These are phyloP conservation scores for Trochalopteron elliotii DNA, from an alignment of 2,113 vertebrate genomes.

Conservation along the genomic window DNA sequence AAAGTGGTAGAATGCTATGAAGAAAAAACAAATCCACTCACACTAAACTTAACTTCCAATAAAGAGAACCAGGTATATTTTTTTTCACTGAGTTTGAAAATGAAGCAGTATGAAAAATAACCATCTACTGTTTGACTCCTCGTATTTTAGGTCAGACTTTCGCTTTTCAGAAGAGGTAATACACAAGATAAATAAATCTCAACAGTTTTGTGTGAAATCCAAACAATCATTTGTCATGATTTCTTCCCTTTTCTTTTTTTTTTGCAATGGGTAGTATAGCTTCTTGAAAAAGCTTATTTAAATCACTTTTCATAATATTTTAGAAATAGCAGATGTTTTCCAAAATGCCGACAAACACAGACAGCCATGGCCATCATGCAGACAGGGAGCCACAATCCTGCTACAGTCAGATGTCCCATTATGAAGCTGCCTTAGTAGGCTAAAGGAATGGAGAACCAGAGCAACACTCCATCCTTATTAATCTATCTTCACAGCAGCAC, in stretches of 20 bases:
- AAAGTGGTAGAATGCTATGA: not conserved
- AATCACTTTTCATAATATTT: not conserved
- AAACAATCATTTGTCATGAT: accelerated
- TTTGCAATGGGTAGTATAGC: not conserved
- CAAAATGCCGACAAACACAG: not conserved
- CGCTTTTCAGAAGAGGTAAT: not conserved
- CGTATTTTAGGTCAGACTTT: not conserved
- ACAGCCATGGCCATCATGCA: not conserved
- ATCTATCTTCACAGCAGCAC: not conserved
- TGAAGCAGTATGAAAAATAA: not conserved
- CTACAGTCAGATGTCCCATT: not conserved
- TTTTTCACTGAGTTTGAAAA: not conserved
- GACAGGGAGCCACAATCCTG: not conserved
- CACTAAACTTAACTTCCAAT: not conserved
- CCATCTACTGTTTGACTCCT: too few species aligned
- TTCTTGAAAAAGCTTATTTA: not conserved
- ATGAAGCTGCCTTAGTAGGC: not conserved
- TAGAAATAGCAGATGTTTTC: not conserved
- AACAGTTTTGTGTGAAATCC: not conserved
- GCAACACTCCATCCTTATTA: not conserved
- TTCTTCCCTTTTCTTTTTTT: not conserved
- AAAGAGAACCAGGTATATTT: not conserved
- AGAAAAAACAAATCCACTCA: not conserved
- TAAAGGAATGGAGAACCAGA: not conserved
- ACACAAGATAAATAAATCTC: not conserved